Evolutionary conservation across 2,888 invertebrate genomes (phyloP), one percentile per base, ranked within the genome.

Genomic region (Microctonus brassicae): DNA sequence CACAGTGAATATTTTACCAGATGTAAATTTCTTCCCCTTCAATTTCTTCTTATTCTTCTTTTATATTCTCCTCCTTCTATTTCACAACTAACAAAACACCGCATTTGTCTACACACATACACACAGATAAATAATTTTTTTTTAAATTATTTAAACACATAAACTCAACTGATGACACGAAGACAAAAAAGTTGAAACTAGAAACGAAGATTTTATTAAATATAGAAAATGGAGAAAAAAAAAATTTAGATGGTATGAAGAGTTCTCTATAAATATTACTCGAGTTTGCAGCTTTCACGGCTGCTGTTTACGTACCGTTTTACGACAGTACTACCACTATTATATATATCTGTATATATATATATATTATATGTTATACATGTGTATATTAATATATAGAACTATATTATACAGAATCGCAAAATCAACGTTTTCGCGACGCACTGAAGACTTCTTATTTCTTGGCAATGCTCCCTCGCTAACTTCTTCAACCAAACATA

Each of bases 351-450:
- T 22, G 22, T 7, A 55, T 11, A 11, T 20, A 20, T 20, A 20
- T 20, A 53, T 20, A 20, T 20, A 0, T 20, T 11, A 11, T 20
- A 20, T 20, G 10, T n/a, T n/a, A n/a, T 20, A 53, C 24, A 20
- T 20, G 0, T 20, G 10, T 53, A 3, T 53, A 1, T 53, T 6
- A 17, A 20, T 53, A 7, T 53, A 20, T 53, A 20, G n/a, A 20
- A 6, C 22, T 10, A 22, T 24, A 22, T 24, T 11, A 55, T 55
- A 20, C 22, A 20, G 26, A 55, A 22, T 55, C 22, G 6, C 47
- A 47, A 47, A 17, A 24, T 75, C 81, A 80, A 85, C 83, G 83
- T 84, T 85, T 85, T 85, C 81, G 81, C 83, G 80, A 83, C 80
- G 85, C 78, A 76, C 81, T 80, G 81, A 84, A 84, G 77, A 76